phyloP scores from a whole-genome alignment of 2,113 vertebrate genomes.

The Oncorhynchus nerka region DNA sequence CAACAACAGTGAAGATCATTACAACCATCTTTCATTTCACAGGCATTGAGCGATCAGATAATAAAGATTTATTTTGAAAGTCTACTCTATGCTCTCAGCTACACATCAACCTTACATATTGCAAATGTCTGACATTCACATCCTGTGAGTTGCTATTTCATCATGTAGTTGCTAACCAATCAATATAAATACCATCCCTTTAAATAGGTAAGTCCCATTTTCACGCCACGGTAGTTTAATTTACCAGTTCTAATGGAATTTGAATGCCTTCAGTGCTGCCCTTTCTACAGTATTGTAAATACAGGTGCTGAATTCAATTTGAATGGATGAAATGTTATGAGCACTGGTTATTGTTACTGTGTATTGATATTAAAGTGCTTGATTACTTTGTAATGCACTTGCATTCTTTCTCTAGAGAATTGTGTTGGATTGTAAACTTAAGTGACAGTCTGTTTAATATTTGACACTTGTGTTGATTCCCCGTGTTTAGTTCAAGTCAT shows the following conservation, averaged over 20 bases:
- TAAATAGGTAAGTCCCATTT: not conserved
- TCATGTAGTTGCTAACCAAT: not conserved
- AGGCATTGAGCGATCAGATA: not conserved
- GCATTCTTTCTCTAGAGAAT: conserved; percentile 43
- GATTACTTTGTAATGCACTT: conserved; percentile 83
- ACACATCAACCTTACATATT: not conserved
- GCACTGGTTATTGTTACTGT: conserved; percentile 82
- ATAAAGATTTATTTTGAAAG: too few relatives aligned
- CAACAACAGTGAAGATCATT: conserved; percentile 14
- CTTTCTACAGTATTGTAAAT: conserved; percentile 50
- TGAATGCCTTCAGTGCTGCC: conserved; percentile 65
- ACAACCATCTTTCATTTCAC: conserved; percentile 3
- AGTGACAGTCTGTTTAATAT: conserved; percentile 20
- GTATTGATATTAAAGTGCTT: conserved; percentile 84
- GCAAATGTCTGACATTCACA: not conserved
- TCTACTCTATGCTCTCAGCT: too few relatives aligned
- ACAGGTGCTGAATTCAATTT: conserved; percentile 20
- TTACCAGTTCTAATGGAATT: conserved; percentile 64
- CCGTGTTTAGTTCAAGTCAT: not conserved
- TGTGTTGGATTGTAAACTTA: conserved; percentile 51
- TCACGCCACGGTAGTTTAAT: conserved; percentile 28
- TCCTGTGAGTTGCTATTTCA: not conserved
- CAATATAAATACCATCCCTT: not conserved
- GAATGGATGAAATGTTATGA: not conserved
- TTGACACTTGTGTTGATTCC: conserved; percentile 77